These are phyloP conservation scores for Gryllus longicercus DNA, from an alignment of 2,888 invertebrate genomes.

Conservation along the genomic window DNA sequence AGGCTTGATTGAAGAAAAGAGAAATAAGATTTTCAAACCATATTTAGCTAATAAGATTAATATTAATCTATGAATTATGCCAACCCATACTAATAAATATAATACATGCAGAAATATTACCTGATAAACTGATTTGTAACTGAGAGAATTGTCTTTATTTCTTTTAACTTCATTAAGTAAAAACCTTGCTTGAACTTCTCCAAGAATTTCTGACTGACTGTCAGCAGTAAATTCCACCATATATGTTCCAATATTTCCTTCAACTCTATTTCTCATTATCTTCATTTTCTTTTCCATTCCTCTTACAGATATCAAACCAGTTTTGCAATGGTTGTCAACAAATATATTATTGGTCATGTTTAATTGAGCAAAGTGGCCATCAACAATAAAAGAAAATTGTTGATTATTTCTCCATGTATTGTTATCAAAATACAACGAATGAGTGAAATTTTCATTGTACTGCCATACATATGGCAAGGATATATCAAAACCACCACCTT, in stretches of 20 bases:
- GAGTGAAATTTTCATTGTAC: constrained; percentile 90
- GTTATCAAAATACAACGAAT: constrained; percentile 81
- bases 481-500: constrained; percentile 81
- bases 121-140: not conserved
- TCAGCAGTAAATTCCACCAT: constrained; percentile 85
- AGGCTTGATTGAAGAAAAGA: no score
- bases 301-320: constrained; percentile 71
- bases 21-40: no score
- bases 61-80: no score
- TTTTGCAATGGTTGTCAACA: constrained; percentile 77
- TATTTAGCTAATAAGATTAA: no score
- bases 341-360: constrained; percentile 85
- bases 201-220: constrained; percentile 90
- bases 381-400: constrained; percentile 78
- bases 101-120: not conserved
- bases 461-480: constrained; percentile 92
- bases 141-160: not conserved
- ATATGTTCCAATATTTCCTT: constrained; percentile 73
- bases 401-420: constrained; percentile 84
- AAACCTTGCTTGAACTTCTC: constrained; percentile 76
- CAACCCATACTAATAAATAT: no score
- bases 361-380: constrained; percentile 85
- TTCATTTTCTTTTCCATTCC: constrained; percentile 97
- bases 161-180: constrained; percentile 69
- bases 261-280: constrained; percentile 75